Conservation (phyloP, 2,888 invertebrate genomes). For the Antheraea assamensis region DNA sequence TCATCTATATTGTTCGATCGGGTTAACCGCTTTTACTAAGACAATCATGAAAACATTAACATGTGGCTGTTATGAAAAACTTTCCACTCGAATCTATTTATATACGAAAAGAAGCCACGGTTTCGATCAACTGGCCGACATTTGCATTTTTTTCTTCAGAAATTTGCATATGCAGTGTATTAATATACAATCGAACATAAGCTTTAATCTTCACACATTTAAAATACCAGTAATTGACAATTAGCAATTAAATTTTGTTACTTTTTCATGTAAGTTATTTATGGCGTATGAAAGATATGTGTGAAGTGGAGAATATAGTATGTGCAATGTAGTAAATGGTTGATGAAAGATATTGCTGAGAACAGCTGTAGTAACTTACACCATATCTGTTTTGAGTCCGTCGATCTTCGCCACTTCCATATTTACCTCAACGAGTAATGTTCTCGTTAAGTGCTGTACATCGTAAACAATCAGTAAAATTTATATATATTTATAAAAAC, state of each 20-base stretch:
- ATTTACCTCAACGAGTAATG: conserved; percentile 4
- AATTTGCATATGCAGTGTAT: background rate
- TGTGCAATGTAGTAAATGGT: too few species aligned
- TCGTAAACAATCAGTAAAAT: conserved; percentile 20
- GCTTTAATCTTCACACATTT: too few species aligned
- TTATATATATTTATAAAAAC: background rate
- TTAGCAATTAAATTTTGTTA: too few species aligned
- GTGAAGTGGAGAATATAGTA: too few species aligned
- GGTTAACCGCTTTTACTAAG: background rate
- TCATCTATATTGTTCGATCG: too few species aligned
- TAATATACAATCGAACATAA: too few species aligned
- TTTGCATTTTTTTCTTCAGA: background rate
- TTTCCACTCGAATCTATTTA: too few species aligned
- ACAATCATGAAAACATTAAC: background rate
- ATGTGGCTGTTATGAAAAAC: background rate
- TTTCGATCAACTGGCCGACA: background rate
- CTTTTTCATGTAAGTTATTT: too few species aligned
- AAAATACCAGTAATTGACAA: too few species aligned
- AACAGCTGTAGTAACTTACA: conserved; percentile 66
- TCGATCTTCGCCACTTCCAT: conserved; percentile 63
- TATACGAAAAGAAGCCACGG: background rate
- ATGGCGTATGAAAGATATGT: too few species aligned
- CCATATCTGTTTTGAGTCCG: conserved; percentile 61
- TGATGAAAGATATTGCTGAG: too few species aligned
- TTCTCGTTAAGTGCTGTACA: conserved; percentile 17